Conservation (phyloP, 2,888 invertebrate genomes). For the Dascillus cervinus region DNA sequence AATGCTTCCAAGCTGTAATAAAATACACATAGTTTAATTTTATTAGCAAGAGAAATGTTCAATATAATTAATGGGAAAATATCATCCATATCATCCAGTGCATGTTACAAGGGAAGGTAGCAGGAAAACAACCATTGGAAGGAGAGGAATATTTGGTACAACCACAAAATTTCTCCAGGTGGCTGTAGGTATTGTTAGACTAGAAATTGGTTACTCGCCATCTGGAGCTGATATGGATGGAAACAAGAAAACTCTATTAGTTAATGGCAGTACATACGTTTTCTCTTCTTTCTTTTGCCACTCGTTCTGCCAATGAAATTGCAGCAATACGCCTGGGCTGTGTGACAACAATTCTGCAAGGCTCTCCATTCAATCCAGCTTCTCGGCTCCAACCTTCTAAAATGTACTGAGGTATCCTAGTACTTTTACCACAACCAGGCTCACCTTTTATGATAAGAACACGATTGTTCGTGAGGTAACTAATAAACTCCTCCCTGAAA, state of each 20-base stretch:
- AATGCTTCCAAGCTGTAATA: slow-evolving; percentile 50
- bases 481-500: slow-evolving; percentile 45
- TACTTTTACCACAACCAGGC: slow-evolving; percentile 69
- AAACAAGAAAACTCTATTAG: too few relatives aligned
- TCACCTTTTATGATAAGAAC: slow-evolving; percentile 59
- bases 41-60: too few relatives aligned
- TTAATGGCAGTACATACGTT: slow-evolving; percentile 41
- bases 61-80: too few relatives aligned
- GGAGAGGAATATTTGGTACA: too few relatives aligned
- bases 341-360: slow-evolving; percentile 53
- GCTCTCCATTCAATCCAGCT: slow-evolving; percentile 33
- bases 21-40: background rate
- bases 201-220: too few relatives aligned
- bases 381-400: slow-evolving; percentile 45
- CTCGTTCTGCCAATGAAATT: slow-evolving; percentile 56
- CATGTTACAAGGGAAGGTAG: too few relatives aligned
- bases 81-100: too few relatives aligned
- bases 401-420: slow-evolving; percentile 58
- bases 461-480: slow-evolving; percentile 44
- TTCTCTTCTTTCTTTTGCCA: slow-evolving; percentile 57
- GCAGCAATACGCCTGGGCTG: slow-evolving; percentile 65
- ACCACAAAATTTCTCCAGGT: too few relatives aligned
- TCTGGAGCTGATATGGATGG: too few relatives aligned
- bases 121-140: too few relatives aligned
- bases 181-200: too few relatives aligned